Base-by-base conservation (phyloP, 2,888 invertebrate species). In the Drosophila pseudotakahashii region DNA sequence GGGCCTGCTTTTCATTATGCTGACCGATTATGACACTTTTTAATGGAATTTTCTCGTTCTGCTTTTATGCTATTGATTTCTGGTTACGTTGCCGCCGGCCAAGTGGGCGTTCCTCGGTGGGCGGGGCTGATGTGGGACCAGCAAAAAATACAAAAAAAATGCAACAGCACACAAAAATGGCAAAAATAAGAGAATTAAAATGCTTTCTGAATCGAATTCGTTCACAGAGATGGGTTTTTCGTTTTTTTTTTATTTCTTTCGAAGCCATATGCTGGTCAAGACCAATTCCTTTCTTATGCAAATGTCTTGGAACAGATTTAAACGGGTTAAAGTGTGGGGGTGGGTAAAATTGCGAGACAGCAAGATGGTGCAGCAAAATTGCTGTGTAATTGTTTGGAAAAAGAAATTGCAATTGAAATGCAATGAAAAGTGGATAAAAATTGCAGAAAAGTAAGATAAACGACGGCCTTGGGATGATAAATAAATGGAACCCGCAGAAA, bases 21-120 rank as follows among this genome's bases (percentile, higher is more conserved):
- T 83, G 88, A 88, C 88, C 83, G 83, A 83, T 83, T 83, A 83
- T 88, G 83, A 82, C 83, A 83, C 80, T 79, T 88, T 85, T 83
- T 84, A 88, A 85, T 88, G 71, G 76, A 73, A 88, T 85, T 83
- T 83, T 83, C 88, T 85, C 84, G 87, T 73, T 78, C 52, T 53
- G 63, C 70, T 75, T 78, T 88, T 83, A 83, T 83, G 83, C 80
- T 83, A 83, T 83, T 80, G 83, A 83, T 83, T 83, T 83, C 81
- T 73, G 75, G 70, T 73, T 78, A 74, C 76, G 71, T 70, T 57
- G 67, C 64, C 59, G 67, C 47, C 47, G 36, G 58, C 48, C 37
- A 52, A 54, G 7, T 14, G 54, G 23, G 16, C 44, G 54, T 32
- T 54, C 4, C 45, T n/a, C n/a, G 7, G 32, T 47, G 52, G 34